Conservation (phyloP, 37 sponge, comb jelly and placozoan genomes). For the Dysidea cf. avara region DNA sequence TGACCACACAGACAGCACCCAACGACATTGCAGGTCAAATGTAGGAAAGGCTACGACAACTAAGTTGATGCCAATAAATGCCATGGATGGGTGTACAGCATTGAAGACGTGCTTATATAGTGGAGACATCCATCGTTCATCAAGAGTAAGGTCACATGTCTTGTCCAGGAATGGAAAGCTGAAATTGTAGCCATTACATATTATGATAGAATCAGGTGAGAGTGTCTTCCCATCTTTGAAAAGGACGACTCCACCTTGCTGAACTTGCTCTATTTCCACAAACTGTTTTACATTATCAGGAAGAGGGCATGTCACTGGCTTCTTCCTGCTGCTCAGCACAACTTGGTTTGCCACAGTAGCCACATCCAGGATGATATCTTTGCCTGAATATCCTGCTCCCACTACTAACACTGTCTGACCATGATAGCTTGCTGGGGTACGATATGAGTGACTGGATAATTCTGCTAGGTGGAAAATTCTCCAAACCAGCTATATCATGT, state of each 20-base stretch:
- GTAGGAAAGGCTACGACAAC: conserved; percentile 31
- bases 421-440: conserved; percentile 36
- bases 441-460: conserved; percentile 66
- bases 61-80: conserved; percentile 54
- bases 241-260: conserved; percentile 19
- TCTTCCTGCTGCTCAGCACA: conserved; percentile 26
- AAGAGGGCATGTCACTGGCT: background rate
- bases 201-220: conserved; percentile 42
- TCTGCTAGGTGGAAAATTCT: conserved; percentile 34
- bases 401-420: conserved; percentile 59
- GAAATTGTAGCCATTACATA: conserved; percentile 78
- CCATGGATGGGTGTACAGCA: conserved; percentile 56
- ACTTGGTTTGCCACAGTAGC: conserved; percentile 28
- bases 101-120: conserved; percentile 81
- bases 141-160: conserved; percentile 37
- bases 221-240: conserved; percentile 27
- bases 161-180: conserved; percentile 65
- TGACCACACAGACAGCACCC: conserved; percentile 47
- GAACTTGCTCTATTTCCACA: conserved; percentile 6
- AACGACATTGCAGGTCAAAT: conserved; percentile 47
- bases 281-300: conserved; percentile 55
- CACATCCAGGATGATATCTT: conserved; percentile 59
- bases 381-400: conserved; percentile 68
- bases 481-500: conserved; percentile 42
- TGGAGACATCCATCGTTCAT: conserved; percentile 38